phyloP scores from a whole-genome alignment of 1,140 invertebrate genomes.

The Drosophila rhopaloa region DNA sequence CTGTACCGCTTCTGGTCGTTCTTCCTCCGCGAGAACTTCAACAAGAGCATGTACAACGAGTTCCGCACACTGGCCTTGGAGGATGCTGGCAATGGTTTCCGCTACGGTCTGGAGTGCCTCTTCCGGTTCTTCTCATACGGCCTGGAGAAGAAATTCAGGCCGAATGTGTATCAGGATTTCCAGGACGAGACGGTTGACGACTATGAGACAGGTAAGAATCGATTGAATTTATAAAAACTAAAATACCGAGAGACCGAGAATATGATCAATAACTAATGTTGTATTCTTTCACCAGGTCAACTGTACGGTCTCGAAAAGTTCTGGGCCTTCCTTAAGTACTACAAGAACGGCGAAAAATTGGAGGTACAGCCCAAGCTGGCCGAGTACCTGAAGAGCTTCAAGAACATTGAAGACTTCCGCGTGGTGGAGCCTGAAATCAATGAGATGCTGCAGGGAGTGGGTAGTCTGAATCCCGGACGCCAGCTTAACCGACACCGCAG shows the following conservation, averaged over 20 bases:
- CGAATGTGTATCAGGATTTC: slow-evolving; percentile 97
- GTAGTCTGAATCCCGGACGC: slow-evolving; percentile 84
- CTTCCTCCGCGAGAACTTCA: slow-evolving; percentile 99
- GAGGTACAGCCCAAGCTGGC: slow-evolving; percentile 92
- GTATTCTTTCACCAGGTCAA: slow-evolving; percentile 89
- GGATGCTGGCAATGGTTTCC: slow-evolving; percentile 95
- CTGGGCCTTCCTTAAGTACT: slow-evolving; percentile 99
- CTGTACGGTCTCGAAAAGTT: slow-evolving; percentile 99
- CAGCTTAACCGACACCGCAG: slow-evolving; percentile 87
- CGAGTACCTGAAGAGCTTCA: slow-evolving; percentile 94
- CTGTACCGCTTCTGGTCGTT: slow-evolving; percentile 99
- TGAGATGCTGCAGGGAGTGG: slow-evolving; percentile 85
- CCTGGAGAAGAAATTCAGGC: slow-evolving; percentile 96
- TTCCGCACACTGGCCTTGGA: slow-evolving; percentile 95
- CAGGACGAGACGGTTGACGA: slow-evolving; percentile 96
- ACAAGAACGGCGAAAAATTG: slow-evolving; percentile 91
- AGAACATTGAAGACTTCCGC: slow-evolving; percentile 97
- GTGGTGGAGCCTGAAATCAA: slow-evolving; percentile 89
- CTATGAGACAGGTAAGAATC: slow-evolving; percentile 92
- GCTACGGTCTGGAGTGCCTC: slow-evolving; percentile 97
- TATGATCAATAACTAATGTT: neutral
- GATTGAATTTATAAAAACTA: too few relatives aligned
- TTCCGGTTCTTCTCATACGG: slow-evolving; percentile 99
- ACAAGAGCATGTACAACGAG: slow-evolving; percentile 99
- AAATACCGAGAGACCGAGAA: too few relatives aligned